phyloP scores from a whole-genome alignment of 2,113 vertebrate species.

The Hyla sarda region DNA sequence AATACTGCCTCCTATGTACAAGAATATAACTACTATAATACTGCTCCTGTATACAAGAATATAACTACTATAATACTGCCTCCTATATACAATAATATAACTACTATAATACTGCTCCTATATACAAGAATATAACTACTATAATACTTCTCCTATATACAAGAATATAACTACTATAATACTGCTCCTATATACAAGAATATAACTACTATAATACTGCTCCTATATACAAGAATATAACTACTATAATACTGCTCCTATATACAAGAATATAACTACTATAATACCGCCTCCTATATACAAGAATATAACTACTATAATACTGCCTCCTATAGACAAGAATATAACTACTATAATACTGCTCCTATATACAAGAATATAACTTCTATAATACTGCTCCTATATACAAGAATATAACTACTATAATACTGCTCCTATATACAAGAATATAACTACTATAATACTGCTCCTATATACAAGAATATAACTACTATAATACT shows the following conservation, averaged over 20 bases:
- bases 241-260: not conserved
- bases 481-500: conserved; percentile 8
- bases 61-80: conserved; percentile 17
- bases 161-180: conserved; percentile 18
- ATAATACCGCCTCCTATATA: not conserved
- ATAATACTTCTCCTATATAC: not conserved
- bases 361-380: not conserved
- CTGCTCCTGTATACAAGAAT: not conserved
- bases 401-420: too few species aligned
- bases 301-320: conserved; percentile 18
- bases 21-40: conserved; percentile 20
- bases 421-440: too few species aligned
- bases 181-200: conserved; percentile 1
- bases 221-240: too few species aligned
- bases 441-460: too few species aligned
- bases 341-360: conserved; percentile 13
- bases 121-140: conserved; percentile 1
- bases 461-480: not conserved
- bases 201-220: too few species aligned
- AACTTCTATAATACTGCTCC: not conserved
- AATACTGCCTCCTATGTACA: not conserved
- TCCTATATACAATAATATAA: conserved; percentile 13
- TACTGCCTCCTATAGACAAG: not conserved
- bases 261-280: not conserved
- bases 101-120: not conserved